Base-by-base conservation (phyloP, 1,140 invertebrate genomes). In the Lethocerus indicus region DNA sequence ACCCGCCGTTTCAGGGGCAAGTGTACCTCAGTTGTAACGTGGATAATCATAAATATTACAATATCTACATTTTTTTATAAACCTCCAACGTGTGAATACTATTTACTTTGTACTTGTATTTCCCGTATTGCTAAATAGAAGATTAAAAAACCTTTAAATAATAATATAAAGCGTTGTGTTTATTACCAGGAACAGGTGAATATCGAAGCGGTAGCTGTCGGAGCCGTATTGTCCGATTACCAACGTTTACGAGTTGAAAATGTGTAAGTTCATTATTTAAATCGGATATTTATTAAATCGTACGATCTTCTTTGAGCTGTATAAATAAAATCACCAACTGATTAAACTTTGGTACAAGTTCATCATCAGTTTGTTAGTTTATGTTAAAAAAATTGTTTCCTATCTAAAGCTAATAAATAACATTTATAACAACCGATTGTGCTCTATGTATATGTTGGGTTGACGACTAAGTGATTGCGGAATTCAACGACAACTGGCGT, bases 141-240 rank as follows among this genome's bases (percentile, higher is more conserved):
- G 5, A 25, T 43, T 43, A 9, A 12, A 21, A 5, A 18, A 18
- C 25, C 37, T 47, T 16, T 47, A 4, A 9, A 45, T 25, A 6
- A 27, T 29, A n/a, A 45, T 29, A 27, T 21, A 23, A 45, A 52
- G 23, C 27, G 45, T 43, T 40, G 41, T 46, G 26, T 54, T 56
- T 58, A 57, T 57, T 72, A 73, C 60, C 63, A 90, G 82, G 73
- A 81, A 60, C 75, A 81, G 63, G 69, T 87, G 57, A 67, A 80
- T 59, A 74, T 93, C 64, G 84, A 95, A 65, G 94, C 82, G 55
- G 90, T 99, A 49, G 83, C 92, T 51, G 88, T 89, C 57, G 95
- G 95, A 54, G 94, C 95, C 53, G 96, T 99, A 65, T 71, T 96
- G 51, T 98, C 93, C 51, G 88, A 94, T 68, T 98, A 98, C 71